Evolutionary conservation across 2,113 vertebrate species (phyloP).

Genomic region (Sphyrna mokarran): DNA sequence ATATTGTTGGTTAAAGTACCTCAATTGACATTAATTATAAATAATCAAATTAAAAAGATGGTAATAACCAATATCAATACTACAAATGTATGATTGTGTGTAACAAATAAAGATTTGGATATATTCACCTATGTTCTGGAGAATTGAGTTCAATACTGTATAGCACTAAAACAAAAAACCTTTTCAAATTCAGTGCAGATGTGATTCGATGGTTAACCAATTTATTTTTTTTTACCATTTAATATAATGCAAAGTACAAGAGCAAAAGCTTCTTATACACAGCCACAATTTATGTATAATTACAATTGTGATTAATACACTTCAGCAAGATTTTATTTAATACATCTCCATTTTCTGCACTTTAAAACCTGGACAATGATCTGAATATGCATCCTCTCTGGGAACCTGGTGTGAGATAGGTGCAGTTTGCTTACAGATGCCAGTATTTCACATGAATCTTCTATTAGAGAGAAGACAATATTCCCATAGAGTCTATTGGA

Average conservation of each 20-base stretch:
- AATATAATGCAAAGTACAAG: conserved; percentile 27
- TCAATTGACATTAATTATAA: neutral
- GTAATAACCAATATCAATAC: neutral
- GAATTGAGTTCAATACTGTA: neutral
- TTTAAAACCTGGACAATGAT: conserved; percentile 27
- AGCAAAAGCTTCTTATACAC: conserved; percentile 24
- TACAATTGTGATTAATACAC: conserved; percentile 18
- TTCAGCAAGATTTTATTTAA: conserved; percentile 19
- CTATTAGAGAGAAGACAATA: neutral
- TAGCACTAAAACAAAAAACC: neutral
- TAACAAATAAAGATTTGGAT: neutral
- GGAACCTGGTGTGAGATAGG: neutral
- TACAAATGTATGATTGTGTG: neutral
- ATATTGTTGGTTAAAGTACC: neutral
- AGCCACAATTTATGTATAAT: conserved; percentile 14
- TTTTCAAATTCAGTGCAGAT: neutral
- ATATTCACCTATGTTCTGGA: neutral
- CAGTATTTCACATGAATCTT: conserved; percentile 4
- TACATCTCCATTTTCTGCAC: conserved; percentile 1
- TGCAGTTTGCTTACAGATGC: neutral
- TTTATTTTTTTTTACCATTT: conserved; percentile 32
- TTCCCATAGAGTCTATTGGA: neutral
- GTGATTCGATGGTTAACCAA: neutral
- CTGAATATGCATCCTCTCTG: neutral
- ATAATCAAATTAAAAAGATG: neutral